Evolutionary conservation across 2,113 vertebrate genomes (phyloP), one percentile per base, ranked within the genome.

Genomic region (Alouatta palliata): DNA sequence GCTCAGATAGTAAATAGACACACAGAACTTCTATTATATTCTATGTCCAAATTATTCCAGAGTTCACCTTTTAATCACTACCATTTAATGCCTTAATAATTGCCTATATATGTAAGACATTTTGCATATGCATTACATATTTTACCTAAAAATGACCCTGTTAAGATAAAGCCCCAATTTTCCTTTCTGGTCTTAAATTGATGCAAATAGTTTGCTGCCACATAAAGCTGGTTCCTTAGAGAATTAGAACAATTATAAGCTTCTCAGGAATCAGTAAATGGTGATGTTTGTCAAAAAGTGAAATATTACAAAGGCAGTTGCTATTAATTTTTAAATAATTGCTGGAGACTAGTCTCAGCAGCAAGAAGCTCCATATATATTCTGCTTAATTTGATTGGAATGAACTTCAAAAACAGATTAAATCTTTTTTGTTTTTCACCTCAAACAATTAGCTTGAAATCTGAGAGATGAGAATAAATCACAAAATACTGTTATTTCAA

Each of bases 391-490:
- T 95, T 96, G 94, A 98, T 96, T 47, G 76, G 76, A 21, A 52
- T 97, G 95, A 97, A 97, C 97, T 97, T 98, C 92, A 97, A 96
- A 97, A 96, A 81, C 87, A 96, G 83, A 98, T 93, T 76, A 97
- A 96, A 45, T 52, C 83, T 92, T 96, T 95, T 93, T 68, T 90
- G 91, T 92, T 97, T 95, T 98, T 94, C 14, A 90, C 82, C 87
- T 97, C 92, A 92, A 80, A 96, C 85, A 92, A 97, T 97, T 95
- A 96, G 80, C 76, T 96, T 90, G 97, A 96, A 96, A 97, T 96
- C 77, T 1, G 40, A 87, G 83, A n/a, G 35, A 80, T 76, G 64
- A 94, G 89, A 95, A 92, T 97, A 94, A 96, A 96, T 97, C 97
- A 95, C 87, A 90, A 90, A 90, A 76, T 85, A 95, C 76, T 96